Evolutionary conservation across 2,113 vertebrate genomes (phyloP).

Genomic region (Elanus axillaris): DNA sequence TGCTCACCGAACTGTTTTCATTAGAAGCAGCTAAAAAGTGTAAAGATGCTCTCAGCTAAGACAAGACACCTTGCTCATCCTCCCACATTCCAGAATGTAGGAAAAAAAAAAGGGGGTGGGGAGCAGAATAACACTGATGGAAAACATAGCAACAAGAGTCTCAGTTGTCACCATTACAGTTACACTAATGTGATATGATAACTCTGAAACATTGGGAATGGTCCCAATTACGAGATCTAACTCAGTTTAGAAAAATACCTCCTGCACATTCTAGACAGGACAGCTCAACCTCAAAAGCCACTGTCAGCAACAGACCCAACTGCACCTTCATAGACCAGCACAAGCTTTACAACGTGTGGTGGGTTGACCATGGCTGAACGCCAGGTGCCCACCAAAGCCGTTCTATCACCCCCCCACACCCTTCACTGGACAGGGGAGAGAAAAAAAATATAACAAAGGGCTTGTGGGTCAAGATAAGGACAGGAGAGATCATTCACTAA

Average conservation of each 20-base stretch:
- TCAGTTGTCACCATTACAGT: background rate
- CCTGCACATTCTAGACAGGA: background rate
- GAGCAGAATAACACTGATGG: background rate
- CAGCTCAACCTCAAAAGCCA: background rate
- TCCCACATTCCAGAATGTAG: background rate
- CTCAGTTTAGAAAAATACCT: background rate
- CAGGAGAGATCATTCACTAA: too few species aligned
- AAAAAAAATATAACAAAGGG: too few species aligned
- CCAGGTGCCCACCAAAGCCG: too few species aligned
- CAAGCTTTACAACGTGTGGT: background rate
- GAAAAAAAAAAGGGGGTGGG: background rate
- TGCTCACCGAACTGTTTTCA: background rate
- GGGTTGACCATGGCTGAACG: too few species aligned
- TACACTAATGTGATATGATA: background rate
- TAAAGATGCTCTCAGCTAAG: background rate
- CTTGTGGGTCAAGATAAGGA: too few species aligned
- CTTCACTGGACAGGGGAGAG: too few species aligned
- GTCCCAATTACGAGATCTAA: background rate
- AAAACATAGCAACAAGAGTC: background rate
- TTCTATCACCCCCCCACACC: too few species aligned
- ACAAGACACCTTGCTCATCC: background rate
- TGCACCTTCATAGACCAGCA: background rate
- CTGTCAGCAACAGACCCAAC: background rate
- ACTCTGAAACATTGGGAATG: background rate
- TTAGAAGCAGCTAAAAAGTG: background rate